These are phyloP conservation scores for Sisyra nigra DNA, from an alignment of 2,888 invertebrate genomes.

Conservation along the genomic window DNA sequence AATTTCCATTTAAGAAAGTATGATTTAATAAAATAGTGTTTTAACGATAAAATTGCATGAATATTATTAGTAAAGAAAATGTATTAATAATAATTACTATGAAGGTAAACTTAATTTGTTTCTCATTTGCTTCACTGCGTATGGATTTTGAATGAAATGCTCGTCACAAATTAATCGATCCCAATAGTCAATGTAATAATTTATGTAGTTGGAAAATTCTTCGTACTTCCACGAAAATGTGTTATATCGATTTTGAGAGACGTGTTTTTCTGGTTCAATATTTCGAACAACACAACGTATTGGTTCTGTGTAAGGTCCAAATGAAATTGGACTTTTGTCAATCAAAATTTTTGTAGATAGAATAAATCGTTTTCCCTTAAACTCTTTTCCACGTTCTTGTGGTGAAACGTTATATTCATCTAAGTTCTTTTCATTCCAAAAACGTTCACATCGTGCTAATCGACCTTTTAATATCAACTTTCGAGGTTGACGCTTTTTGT, in stretches of 20 bases:
- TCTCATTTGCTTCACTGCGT: not conserved
- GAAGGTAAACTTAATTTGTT: too few species aligned
- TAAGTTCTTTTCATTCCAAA: slow-evolving; percentile 5
- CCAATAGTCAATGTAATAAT: slow-evolving; percentile 8
- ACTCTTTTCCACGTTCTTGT: not conserved
- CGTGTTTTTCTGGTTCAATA: slow-evolving; percentile 2
- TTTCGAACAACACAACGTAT: slow-evolving; percentile 2
- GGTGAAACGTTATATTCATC: slow-evolving; percentile 1
- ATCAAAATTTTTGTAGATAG: not conserved
- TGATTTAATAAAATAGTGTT: too few species aligned
- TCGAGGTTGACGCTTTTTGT: not conserved
- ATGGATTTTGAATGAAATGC: slow-evolving; percentile 6
- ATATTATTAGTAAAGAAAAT: too few species aligned
- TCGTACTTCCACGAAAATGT: not conserved
- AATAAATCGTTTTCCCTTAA: slow-evolving; percentile 1
- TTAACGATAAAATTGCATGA: too few species aligned
- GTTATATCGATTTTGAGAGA: slow-evolving; percentile 4
- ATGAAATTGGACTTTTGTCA: not conserved
- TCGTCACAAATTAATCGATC: slow-evolving; percentile 4
- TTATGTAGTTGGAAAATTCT: not conserved
- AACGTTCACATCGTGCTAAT: slow-evolving; percentile 6
- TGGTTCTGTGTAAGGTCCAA: slow-evolving; percentile 4
- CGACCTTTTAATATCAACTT: slow-evolving; percentile 1
- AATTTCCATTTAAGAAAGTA: too few species aligned
- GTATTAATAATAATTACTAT: too few species aligned